Conservation (phyloP, 2,113 vertebrate genomes). For the Miniopterus natalensis region DNA sequence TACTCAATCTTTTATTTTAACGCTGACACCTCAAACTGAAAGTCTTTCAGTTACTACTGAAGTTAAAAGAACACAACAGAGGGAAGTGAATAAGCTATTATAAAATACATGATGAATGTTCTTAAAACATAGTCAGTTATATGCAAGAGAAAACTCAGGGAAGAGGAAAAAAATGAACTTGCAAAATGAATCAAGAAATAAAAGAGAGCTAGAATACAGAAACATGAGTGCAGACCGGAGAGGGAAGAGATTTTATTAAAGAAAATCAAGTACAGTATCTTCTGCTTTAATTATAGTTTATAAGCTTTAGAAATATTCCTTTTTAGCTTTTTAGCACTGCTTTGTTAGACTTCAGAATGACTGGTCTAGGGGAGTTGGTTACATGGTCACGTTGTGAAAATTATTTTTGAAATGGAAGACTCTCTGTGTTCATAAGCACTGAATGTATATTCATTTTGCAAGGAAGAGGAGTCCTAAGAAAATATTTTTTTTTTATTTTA, state of each 20-base stretch:
- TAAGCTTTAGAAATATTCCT: constrained; percentile 34
- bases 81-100: constrained; percentile 58
- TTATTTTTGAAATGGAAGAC: constrained; percentile 48
- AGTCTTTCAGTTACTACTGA: constrained; percentile 65
- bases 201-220: constrained; percentile 26
- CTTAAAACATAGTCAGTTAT: constrained; percentile 35
- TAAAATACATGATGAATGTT: constrained; percentile 69
- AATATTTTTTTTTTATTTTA: constrained; percentile 22
- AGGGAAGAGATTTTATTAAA: constrained; percentile 66
- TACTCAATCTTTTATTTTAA: constrained; percentile 73
- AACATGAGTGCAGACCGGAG: not conserved
- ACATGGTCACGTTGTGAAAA: constrained; percentile 31
- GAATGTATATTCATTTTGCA: not conserved
- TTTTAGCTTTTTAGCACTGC: not conserved
- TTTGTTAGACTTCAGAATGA: constrained; percentile 66
- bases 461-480: not conserved
- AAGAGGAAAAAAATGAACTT: constrained; percentile 49
- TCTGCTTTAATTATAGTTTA: constrained; percentile 23
- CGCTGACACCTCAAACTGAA: constrained; percentile 64
- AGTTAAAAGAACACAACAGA: constrained; percentile 61
- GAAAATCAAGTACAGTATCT: constrained; percentile 19
- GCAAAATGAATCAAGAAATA: constrained; percentile 61
- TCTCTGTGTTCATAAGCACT: not conserved
- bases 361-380: constrained; percentile 39
- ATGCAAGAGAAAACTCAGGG: constrained; percentile 37